Evolutionary conservation across 2,797 vertebrate species (phyloP), one percentile per base, ranked within the genome.

Genomic region (Channa striata): DNA sequence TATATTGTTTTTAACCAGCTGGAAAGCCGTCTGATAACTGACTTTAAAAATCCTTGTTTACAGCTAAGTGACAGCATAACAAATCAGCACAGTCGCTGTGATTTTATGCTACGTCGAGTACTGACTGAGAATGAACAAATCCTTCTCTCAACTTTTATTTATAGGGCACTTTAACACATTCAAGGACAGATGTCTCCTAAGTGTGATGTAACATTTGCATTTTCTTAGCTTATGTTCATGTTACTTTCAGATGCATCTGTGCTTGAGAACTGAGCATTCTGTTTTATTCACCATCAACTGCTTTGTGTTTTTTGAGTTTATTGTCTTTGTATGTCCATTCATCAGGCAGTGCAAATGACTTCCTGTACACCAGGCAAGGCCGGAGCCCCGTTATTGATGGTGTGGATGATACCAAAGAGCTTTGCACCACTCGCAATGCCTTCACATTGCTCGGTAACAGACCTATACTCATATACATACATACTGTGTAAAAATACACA

Each of bases 291-390:
- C 16, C n/a, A n/a, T n/a, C n/a, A n/a, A 13, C 37, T 23, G 60
- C 49, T 60, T 23, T 30, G 30, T 21, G 10, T 68, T 53, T 44
- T 39, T n/a, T 10, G 1, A 53, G 17, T 67, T 0, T 12, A 43
- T 57, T 25, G 5, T 3, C 39, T 9, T 4, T n/a, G n/a, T 37
- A 11, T 40, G 1, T 72, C 21, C 80, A 40, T 74, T 20, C 33
- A 13, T 44, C 77, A 99, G 98, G 94, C 56, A 93, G 83, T 37
- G 98, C 97, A 50, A 90, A 94, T 74, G 88, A 89, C 78, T 99
- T 99, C 82, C 91, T 95, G 84, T 99, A 98, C 80, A 99, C 98
- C 0, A 96, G 94, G 49, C 97, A 99, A 90, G 98, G 98, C 43
- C 90, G 95, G 66, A 99, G 94, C 76, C 96, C 97, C 0, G 92